A percentile compares a stretch with the other conserved stretches of the same genome.
These are phyloP conservation scores for Procambarus virginalis DNA, from an alignment of 1,140 invertebrate genomes.

Conservation along the genomic window DNA sequence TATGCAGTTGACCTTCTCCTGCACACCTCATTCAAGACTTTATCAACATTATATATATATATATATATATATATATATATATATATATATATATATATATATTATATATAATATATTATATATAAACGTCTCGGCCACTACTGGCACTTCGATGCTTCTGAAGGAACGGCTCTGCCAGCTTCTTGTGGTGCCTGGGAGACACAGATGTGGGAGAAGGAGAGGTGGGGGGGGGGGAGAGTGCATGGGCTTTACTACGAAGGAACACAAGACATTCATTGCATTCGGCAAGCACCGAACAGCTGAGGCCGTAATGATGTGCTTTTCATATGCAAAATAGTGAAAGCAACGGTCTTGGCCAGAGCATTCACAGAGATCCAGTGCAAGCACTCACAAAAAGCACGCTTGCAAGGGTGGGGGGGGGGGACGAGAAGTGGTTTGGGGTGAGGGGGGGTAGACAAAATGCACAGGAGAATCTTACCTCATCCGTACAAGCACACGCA, in stretches of 20 bases:
- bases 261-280: slow-evolving; percentile 34
- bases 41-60: slow-evolving; percentile 16
- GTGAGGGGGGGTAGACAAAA: neutral
- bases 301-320: slow-evolving; percentile 43
- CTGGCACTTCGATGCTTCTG: too few species aligned
- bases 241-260: neutral
- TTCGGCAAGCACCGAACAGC: slow-evolving; percentile 56
- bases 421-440: neutral
- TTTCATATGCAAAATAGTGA: slow-evolving; percentile 58
- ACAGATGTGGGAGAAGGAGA: neutral
- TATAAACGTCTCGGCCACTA: too few species aligned
- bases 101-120: too few species aligned
- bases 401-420: slow-evolving; percentile 12
- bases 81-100: too few species aligned
- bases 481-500: slow-evolving; percentile 19
- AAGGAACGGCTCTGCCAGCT: too few species aligned
- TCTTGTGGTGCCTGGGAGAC: neutral
- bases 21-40: slow-evolving; percentile 43
- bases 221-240: neutral
- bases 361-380: slow-evolving; percentile 20
- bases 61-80: too few species aligned
- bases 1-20: slow-evolving; percentile 10
- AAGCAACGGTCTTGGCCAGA: slow-evolving; percentile 41
- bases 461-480: slow-evolving; percentile 42
- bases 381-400: slow-evolving; percentile 30